Conservation (phyloP, 2,888 invertebrate species). For the Drosophila phalerata region DNA sequence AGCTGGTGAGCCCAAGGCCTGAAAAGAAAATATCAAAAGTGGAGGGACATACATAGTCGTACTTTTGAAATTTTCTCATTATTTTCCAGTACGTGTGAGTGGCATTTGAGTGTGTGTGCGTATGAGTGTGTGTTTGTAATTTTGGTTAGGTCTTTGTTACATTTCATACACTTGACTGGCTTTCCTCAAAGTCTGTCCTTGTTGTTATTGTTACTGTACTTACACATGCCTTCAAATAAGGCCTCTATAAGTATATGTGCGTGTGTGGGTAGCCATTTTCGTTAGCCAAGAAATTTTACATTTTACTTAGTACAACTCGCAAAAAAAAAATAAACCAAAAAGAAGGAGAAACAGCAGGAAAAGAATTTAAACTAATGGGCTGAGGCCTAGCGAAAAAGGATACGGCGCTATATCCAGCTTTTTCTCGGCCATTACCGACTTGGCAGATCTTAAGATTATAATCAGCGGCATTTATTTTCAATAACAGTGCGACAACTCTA, state of each 20-base stretch:
- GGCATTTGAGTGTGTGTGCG: constrained; percentile 35
- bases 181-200: constrained; percentile 60
- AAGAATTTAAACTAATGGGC: constrained; percentile 57
- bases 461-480: constrained; percentile 73
- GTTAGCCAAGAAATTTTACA: constrained; percentile 54
- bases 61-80: constrained; percentile 78
- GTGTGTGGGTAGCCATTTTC: constrained; percentile 54
- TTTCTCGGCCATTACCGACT: constrained; percentile 61
- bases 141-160: constrained; percentile 77
- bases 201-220: constrained; percentile 57
- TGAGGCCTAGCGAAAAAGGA: constrained; percentile 34
- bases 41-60: constrained; percentile 53
- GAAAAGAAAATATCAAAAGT: constrained; percentile 57
- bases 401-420: constrained; percentile 20
- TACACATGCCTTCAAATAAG: constrained; percentile 45
- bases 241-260: constrained; percentile 21
- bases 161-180: constrained; percentile 78
- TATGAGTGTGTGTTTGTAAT: constrained; percentile 55
- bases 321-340: neutral
- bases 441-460: constrained; percentile 73
- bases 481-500: constrained; percentile 28
- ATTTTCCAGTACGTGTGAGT: constrained; percentile 62
- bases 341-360: neutral
- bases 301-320: constrained; percentile 37
- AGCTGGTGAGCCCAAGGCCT: constrained; percentile 44